A percentile compares a stretch with the other conserved stretches of the same genome.
These are phyloP conservation scores for Papilio glaucus DNA, from an alignment of 1,140 invertebrate species.

Conservation along the genomic window DNA sequence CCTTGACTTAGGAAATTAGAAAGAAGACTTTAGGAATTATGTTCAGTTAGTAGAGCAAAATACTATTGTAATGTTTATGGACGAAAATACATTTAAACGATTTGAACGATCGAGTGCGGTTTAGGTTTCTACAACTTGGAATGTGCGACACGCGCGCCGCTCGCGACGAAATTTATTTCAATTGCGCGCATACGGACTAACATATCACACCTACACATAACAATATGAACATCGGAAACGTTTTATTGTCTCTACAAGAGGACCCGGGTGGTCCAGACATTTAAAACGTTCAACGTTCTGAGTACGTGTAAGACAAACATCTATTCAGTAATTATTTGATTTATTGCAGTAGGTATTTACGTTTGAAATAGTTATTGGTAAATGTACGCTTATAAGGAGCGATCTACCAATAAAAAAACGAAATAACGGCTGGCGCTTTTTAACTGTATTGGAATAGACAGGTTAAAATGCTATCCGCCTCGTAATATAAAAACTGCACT, in stretches of 20 bases:
- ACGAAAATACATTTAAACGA: neutral
- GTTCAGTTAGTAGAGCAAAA: too few relatives aligned
- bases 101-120: neutral
- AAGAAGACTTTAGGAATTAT: neutral
- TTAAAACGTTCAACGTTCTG: neutral
- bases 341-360: too few relatives aligned
- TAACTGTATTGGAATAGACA: too few relatives aligned
- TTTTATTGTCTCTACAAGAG: neutral
- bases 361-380: too few relatives aligned
- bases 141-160: slow-evolving; percentile 1
- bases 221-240: neutral
- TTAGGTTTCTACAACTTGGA: slow-evolving; percentile 13
- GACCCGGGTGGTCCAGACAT: neutral
- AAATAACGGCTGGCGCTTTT: too few relatives aligned
- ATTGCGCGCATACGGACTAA: neutral
- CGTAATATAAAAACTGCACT: too few relatives aligned
- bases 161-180: neutral
- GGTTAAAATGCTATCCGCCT: too few relatives aligned
- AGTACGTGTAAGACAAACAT: too few relatives aligned
- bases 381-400: too few relatives aligned
- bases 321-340: too few relatives aligned
- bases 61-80: neutral
- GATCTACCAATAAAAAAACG: too few relatives aligned
- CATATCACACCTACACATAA: neutral
- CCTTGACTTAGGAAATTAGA: too few relatives aligned